These are phyloP conservation scores for Petaurus breviceps DNA, from an alignment of 2,113 vertebrate species.

Conservation along the genomic window DNA sequence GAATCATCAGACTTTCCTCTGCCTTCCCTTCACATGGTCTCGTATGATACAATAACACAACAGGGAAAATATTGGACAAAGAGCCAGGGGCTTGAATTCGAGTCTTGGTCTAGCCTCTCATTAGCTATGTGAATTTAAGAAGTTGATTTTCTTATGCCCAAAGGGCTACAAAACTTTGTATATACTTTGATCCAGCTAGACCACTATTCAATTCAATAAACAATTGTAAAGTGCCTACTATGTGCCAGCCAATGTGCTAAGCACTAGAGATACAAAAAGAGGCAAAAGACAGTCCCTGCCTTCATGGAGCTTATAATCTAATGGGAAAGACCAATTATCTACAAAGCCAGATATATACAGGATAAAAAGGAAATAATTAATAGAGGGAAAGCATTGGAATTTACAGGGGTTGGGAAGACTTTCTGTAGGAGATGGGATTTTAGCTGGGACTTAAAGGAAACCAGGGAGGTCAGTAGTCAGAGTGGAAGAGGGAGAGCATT, in stretches of 20 bases:
- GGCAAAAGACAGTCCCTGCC: not conserved
- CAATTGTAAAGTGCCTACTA: not conserved
- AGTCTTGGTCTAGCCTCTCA: not conserved
- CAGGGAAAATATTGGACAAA: not conserved
- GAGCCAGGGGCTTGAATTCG: not conserved
- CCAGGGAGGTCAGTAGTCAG: not conserved
- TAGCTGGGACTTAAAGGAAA: not conserved
- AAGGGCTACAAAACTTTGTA: not conserved
- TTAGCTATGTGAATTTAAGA: not conserved
- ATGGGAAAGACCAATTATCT: not conserved
- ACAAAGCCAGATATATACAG: not conserved
- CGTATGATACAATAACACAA: not conserved
- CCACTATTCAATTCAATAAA: not conserved
- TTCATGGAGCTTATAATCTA: not conserved
- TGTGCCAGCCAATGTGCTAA: not conserved
- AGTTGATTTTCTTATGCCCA: not conserved
- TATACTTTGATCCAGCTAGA: not conserved
- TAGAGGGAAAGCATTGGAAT: not conserved
- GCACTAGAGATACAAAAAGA: not conserved
- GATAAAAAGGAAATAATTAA: not conserved
- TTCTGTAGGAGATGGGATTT: not conserved
- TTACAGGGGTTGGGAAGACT: not conserved
- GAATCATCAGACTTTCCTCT: rapidly evolving
- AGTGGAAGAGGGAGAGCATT: not conserved
- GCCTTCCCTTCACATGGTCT: not conserved